phyloP scores from a whole-genome alignment of 2,113 vertebrate species.

The Ceyx margarethae region DNA sequence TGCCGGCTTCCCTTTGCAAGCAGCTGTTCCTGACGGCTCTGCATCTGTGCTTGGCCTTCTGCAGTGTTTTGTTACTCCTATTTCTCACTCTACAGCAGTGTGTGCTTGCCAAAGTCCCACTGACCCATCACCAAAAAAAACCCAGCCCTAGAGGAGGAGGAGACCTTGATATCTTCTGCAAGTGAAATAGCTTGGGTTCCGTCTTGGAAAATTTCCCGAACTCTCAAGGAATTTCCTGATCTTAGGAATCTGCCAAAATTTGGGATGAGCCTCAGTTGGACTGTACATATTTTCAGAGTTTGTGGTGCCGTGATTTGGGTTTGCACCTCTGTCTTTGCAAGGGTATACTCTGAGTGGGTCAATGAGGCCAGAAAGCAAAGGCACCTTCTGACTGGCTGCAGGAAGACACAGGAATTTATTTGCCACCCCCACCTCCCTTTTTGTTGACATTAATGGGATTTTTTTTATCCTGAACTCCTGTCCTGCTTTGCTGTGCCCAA shows the following conservation, averaged over 20 bases:
- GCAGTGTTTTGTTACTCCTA: background rate
- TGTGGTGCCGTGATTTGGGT: background rate
- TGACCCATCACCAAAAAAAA: conserved; percentile 17
- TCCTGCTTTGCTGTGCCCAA: background rate
- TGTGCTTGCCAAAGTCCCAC: conserved; percentile 33
- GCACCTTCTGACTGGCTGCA: background rate
- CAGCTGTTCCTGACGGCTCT: conserved; percentile 46
- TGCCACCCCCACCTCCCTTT: background rate
- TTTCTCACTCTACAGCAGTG: background rate
- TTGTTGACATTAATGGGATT: background rate
- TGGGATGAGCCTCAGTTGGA: background rate
- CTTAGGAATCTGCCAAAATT: conserved; percentile 47
- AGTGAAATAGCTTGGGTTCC: conserved; percentile 48
- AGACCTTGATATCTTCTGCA: conserved; percentile 52
- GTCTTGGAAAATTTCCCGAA: conserved; percentile 57
- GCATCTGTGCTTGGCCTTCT: conserved; percentile 22
- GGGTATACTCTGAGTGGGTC: background rate
- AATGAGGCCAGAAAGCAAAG: background rate
- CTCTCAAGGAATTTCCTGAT: conserved; percentile 72
- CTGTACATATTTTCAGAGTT: background rate
- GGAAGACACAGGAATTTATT: background rate
- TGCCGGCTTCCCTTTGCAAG: background rate
- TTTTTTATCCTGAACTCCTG: background rate
- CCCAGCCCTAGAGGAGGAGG: background rate
- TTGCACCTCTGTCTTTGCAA: background rate